Conservation (phyloP, 2,797 vertebrate genomes). For the Rhinella marina region DNA sequence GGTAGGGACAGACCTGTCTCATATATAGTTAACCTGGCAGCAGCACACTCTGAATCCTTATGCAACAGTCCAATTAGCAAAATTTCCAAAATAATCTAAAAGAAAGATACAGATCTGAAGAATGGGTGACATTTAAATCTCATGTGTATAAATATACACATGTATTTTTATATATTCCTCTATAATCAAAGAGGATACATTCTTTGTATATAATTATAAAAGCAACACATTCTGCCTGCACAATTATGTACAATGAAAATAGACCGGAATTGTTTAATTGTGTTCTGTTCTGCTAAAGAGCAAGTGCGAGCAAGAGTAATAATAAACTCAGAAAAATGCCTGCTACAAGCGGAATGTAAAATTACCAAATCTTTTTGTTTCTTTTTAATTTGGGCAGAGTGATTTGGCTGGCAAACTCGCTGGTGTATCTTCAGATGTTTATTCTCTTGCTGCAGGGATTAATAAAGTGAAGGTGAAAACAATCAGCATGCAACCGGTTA, state of each 20-base stretch:
- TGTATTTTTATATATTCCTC: background rate
- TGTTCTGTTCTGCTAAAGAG: background rate
- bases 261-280: constrained; percentile 1
- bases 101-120: background rate
- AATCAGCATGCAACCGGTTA: background rate
- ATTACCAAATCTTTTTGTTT: constrained; percentile 25
- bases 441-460: background rate
- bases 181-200: background rate
- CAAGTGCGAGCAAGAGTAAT: background rate
- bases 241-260: constrained; percentile 27
- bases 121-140: background rate
- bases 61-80: background rate
- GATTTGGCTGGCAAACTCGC: background rate
- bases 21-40: too few species aligned
- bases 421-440: background rate
- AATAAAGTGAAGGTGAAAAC: background rate
- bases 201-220: background rate
- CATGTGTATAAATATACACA: constrained; percentile 1
- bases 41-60: background rate
- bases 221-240: background rate
- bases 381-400: background rate
- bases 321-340: background rate
- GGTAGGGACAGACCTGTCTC: too few species aligned
- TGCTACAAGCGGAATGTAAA: background rate
- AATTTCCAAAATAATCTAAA: background rate